phyloP scores from a whole-genome alignment of 1,140 invertebrate genomes.

The Lepidurus packardi region DNA sequence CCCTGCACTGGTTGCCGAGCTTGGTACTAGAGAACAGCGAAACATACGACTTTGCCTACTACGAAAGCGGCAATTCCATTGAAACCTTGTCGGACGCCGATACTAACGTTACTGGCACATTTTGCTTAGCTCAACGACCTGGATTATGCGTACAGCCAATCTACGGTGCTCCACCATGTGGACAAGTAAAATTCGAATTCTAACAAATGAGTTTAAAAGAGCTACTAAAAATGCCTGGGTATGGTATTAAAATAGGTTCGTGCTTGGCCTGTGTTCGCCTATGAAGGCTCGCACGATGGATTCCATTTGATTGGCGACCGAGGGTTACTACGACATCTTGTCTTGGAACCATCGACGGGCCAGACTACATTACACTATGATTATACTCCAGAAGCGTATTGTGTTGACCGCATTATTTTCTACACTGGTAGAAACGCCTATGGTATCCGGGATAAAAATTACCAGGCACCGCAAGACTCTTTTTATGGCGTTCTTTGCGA shows the following conservation, averaged over 20 bases:
- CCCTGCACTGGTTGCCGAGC: slow-evolving; percentile 54
- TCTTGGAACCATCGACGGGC: slow-evolving; percentile 47
- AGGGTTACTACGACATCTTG: slow-evolving; percentile 64
- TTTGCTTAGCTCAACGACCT: slow-evolving; percentile 27
- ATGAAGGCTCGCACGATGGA: slow-evolving; percentile 52
- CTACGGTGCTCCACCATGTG: slow-evolving; percentile 63
- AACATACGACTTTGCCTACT: slow-evolving; percentile 27
- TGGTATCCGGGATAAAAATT: slow-evolving; percentile 5
- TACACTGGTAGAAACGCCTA: neutral
- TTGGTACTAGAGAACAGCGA: slow-evolving; percentile 57
- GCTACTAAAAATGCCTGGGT: neutral
- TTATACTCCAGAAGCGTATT: slow-evolving; percentile 39
- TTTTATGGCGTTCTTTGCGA: slow-evolving; percentile 32
- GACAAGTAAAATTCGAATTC: slow-evolving; percentile 49
- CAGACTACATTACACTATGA: slow-evolving; percentile 40
- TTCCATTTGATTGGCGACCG: slow-evolving; percentile 56
- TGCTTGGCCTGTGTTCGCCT: slow-evolving; percentile 63
- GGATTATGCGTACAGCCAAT: slow-evolving; percentile 46
- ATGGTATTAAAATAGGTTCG: slow-evolving; percentile 5
- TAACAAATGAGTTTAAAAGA: neutral
- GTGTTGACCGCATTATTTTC: slow-evolving; percentile 38
- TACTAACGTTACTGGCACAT: slow-evolving; percentile 22
- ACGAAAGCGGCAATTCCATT: slow-evolving; percentile 40
- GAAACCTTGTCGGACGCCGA: slow-evolving; percentile 19
- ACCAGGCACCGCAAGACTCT: neutral